Evolutionary conservation across 2,888 invertebrate genomes (phyloP).

Genomic region (Scrobipalpa costella): DNA sequence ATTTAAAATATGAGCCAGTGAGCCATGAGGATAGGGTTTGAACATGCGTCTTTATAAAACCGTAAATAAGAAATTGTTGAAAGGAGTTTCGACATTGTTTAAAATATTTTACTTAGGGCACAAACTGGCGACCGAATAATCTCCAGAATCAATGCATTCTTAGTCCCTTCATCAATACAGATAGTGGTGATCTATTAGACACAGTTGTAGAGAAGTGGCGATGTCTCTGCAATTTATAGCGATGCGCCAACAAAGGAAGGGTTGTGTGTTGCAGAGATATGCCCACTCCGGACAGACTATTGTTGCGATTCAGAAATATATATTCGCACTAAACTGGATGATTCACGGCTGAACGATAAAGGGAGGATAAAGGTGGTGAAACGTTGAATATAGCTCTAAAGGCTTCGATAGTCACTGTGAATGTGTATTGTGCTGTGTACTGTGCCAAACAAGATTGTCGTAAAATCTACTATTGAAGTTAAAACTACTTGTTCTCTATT

Average conservation of each 20-base stretch:
- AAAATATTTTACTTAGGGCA: background rate
- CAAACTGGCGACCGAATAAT: background rate
- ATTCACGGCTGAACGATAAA: slow-evolving; percentile 6
- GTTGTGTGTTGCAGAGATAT: background rate
- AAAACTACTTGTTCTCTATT: too few relatives aligned
- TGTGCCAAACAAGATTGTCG: too few relatives aligned
- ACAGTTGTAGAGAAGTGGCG: background rate
- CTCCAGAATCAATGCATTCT: background rate
- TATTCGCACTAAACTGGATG: slow-evolving; percentile 5
- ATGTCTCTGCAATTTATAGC: slow-evolving; percentile 9
- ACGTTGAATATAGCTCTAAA: background rate
- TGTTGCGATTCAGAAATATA: background rate
- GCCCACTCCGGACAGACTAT: background rate
- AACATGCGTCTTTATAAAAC: too few relatives aligned
- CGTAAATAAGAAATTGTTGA: too few relatives aligned
- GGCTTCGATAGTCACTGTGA: too few relatives aligned
- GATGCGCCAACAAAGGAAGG: slow-evolving; percentile 9
- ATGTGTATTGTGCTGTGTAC: too few relatives aligned
- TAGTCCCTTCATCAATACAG: background rate
- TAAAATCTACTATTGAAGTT: too few relatives aligned
- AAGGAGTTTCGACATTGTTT: too few relatives aligned
- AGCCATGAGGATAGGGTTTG: too few relatives aligned
- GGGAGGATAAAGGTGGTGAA: background rate
- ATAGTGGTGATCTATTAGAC: slow-evolving; percentile 13
- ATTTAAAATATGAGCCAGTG: too few relatives aligned